Evolutionary conservation across 2,797 vertebrate species (phyloP), one percentile per base, ranked within the genome.

Genomic region (Eremophila alpestris): DNA sequence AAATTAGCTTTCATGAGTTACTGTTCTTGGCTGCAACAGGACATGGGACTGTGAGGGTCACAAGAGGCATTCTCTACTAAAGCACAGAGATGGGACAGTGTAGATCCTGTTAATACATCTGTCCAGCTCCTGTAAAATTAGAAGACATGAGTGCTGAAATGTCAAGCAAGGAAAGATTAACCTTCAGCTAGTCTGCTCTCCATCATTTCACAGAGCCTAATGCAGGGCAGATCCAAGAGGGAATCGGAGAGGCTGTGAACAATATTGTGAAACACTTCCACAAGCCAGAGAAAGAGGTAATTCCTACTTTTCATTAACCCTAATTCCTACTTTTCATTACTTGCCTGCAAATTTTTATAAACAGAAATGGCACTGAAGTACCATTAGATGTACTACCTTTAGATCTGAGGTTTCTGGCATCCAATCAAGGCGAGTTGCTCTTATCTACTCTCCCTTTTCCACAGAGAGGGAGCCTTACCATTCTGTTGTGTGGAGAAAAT

Each of bases 211-310:
- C 97, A 99, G 99, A 99, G 94, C 98, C 99, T 92, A 98, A 98
- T 30, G 97, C 98, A 1, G 98, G 98, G 38, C 99, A 99, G 97
- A 99, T 99, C 58, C 99, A 99, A 91, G 99, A 99, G 97, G 99
- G 99, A 91, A 98, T 99, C 7, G 99, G 99, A 86, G 99, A 99
- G 97, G 98, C 99, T 0, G 99, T 99, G 59, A 99, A 99, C 96
- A 99, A 99, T 96, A 99, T 99, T 38, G 98, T 99, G 54, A 99
- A 99, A 93, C 99, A 99, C 94, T 99, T 99, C 84, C 99, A 99
- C 97, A 99, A 99, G 96, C 99, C 99, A 22, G 99, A 99, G 91
- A 99, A 99, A 97, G 99, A 99, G 99, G 99, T 99, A 98, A 56
- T 67, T 83, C 54, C 46, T 85, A 4, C 27, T 93, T 80, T 60